Evolutionary conservation across 2,888 invertebrate genomes (phyloP).

Genomic region (Athrips mouffetella): DNA sequence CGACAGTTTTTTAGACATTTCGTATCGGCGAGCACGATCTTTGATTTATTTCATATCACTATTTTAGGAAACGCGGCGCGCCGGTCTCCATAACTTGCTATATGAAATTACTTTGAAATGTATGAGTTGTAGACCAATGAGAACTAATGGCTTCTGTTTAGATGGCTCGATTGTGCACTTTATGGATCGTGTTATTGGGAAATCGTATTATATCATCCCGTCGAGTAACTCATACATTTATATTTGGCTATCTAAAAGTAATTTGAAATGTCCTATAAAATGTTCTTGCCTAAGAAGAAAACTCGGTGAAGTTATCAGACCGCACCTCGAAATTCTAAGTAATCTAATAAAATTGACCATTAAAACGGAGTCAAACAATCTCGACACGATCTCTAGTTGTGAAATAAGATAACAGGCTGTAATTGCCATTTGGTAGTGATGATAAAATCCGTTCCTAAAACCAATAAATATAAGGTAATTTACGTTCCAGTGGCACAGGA

Average conservation of each 20-base stretch:
- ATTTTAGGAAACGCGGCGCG: slow-evolving; percentile 73
- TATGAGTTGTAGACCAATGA: slow-evolving; percentile 36
- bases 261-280: neutral
- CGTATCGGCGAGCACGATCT: slow-evolving; percentile 60
- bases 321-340: neutral
- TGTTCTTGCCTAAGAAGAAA: too few species aligned
- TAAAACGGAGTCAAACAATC: neutral
- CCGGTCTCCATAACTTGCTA: slow-evolving; percentile 60
- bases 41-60: slow-evolving; percentile 75
- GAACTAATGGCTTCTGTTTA: slow-evolving; percentile 40
- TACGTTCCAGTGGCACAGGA: neutral
- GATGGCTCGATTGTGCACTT: slow-evolving; percentile 32
- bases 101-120: slow-evolving; percentile 65
- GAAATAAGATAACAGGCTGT: neutral
- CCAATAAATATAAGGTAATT: neutral
- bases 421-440: neutral
- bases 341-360: neutral
- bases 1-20: slow-evolving; percentile 52
- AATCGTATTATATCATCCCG: neutral
- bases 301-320: too few species aligned
- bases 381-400: neutral
- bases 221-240: neutral
- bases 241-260: slow-evolving; percentile 1
- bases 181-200: slow-evolving; percentile 20
- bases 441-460: neutral